These are phyloP conservation scores for Gymnogyps californianus DNA, from an alignment of 2,113 vertebrate genomes.

Conservation along the genomic window DNA sequence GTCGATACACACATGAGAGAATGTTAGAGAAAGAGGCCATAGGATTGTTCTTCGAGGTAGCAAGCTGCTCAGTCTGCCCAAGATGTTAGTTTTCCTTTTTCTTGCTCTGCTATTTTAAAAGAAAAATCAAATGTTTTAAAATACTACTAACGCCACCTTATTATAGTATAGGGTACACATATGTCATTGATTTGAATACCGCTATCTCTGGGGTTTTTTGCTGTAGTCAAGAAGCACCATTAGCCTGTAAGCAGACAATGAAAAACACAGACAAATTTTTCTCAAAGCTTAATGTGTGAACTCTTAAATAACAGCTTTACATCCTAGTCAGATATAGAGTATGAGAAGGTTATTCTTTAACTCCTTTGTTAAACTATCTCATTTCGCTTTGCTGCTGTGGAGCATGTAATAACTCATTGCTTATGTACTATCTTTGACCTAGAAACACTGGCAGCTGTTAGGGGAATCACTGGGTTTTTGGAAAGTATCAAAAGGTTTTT, in stretches of 20 bases:
- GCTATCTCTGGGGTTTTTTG: neutral
- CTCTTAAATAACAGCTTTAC: neutral
- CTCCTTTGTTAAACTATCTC: neutral
- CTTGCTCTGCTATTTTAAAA: neutral
- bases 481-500: slow-evolving; percentile 42
- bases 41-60: neutral
- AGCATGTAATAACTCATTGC: slow-evolving; percentile 13
- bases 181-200: neutral
- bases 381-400: neutral
- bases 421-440: neutral
- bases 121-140: neutral
- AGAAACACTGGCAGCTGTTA: slow-evolving; percentile 47
- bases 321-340: neutral
- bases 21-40: rapidly evolving
- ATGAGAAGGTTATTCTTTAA: neutral
- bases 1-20: rapidly evolving
- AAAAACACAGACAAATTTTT: neutral
- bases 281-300: neutral
- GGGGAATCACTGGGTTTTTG: slow-evolving; percentile 13
- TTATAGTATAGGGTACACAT: neutral
- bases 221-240: neutral
- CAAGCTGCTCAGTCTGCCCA: neutral
- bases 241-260: neutral
- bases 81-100: neutral
- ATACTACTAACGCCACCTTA: neutral